phyloP scores from a whole-genome alignment of 2,797 vertebrate genomes.

The Sebastolobus alascanus region DNA sequence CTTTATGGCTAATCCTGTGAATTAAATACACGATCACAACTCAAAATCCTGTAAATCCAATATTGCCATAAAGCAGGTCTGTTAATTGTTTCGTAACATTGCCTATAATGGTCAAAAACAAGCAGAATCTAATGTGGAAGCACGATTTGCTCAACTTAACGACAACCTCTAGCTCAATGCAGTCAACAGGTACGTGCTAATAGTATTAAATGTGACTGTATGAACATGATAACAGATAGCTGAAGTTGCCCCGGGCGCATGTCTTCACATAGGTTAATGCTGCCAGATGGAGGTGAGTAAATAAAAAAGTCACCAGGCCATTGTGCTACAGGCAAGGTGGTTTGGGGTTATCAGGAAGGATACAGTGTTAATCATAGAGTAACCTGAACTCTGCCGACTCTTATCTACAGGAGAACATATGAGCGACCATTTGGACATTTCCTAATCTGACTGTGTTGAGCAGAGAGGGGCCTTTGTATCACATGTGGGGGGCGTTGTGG shows the following conservation, averaged over 20 bases:
- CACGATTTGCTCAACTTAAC: not conserved
- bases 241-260: slow-evolving; percentile 7
- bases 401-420: slow-evolving; percentile 80
- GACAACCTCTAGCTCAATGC: not conserved
- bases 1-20: not conserved
- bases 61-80: not conserved
- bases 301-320: slow-evolving; percentile 44
- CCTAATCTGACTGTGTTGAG: slow-evolving; percentile 75
- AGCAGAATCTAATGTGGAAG: not conserved
- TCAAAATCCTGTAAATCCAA: not conserved
- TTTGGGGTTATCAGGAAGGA: slow-evolving; percentile 77
- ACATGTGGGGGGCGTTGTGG: slow-evolving; percentile 62
- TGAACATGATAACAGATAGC: slow-evolving; percentile 8
- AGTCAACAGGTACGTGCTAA: slow-evolving; percentile 9
- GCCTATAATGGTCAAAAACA: not conserved
- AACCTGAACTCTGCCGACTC: slow-evolving; percentile 75
- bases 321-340: slow-evolving; percentile 49
- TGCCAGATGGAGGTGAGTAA: slow-evolving; percentile 58
- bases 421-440: slow-evolving; percentile 83
- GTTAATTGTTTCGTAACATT: not conserved
- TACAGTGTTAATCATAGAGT: slow-evolving; percentile 76
- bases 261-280: slow-evolving; percentile 53
- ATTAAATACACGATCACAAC: not conserved
- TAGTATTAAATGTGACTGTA: not conserved
- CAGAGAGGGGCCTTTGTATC: slow-evolving; percentile 77